Base-by-base conservation (phyloP, 2,113 vertebrate genomes). In the Silurus asotus region DNA sequence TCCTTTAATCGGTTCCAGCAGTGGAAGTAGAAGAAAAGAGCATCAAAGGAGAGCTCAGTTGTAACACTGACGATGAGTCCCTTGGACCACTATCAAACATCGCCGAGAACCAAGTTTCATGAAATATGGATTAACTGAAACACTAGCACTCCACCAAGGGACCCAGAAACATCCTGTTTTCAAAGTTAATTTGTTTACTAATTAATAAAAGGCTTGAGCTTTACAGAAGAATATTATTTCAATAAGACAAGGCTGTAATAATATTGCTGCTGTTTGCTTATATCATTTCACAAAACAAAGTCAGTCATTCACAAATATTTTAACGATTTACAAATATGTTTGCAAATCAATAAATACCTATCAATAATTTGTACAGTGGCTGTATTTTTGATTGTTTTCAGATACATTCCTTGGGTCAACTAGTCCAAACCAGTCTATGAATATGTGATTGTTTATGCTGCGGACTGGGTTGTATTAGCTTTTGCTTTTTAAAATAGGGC, bases 81-180 rank as follows among this genome's bases (percentile, higher is more conserved):
- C 69, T 69, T 89, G 86, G 79, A 89, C 64, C 28, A 64, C 15
- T 78, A 89, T 89, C 83, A 87, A 62, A 85, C 58, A 77, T 74
- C 13, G 78, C 19, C 45, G 6, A 78, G 64, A 82, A 86, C 69
- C n/a, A 70, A n/a, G 3, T 69, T 84, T 81, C 83, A 87, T 85
- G 64, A 90, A 90, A 90, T 80, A 86, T 81, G 83, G 80, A 88
- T 88, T 19, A 76, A 81, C 61, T 84, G 65, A 82, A 82, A 84
- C 64, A 75, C 62, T 83, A 84, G 28, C 48, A 78, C 74, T 72
- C 79, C n/a, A 82, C 48, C 81, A 28, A 80, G 81, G 76, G 61
- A 82, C 69, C 62, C 53, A 49, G 67, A 75, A 75, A 75, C 84
- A 65, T 81, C 81, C 84, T 80, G 88, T 28, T 81, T 58, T 86